Base-by-base conservation (phyloP, 1,140 invertebrate genomes). In the Camponotus vicinus region DNA sequence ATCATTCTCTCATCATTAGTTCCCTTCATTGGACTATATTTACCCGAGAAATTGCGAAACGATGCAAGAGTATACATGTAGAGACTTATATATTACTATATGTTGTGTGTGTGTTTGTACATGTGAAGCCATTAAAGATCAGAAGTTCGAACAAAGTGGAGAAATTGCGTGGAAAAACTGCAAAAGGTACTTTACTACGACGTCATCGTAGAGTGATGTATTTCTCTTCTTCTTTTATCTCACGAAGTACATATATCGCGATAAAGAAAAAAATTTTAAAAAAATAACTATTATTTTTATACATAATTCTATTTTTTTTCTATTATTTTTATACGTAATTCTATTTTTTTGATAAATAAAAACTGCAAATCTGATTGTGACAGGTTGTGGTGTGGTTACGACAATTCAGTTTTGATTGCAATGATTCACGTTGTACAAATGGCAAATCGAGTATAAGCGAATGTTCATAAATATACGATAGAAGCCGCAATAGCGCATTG, bases 401-500 rank as follows among this genome's bases (percentile, higher is more conserved):
- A 69, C 32, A 52, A 34, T 32, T 57, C 57, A 21, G 55, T 79
- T 55, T n/a, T 45, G 13, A 69, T 52, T 64, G 34, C 15, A 15
- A 78, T 13, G 3, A 18, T 66, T 78, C 11, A 49, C n/a, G 63
- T 69, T 79, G 40, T 57, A 13, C 34, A 69, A 64, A 15, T 40
- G 57, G 13, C 15, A 64, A 77, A 77, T 64, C 27, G 18, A 70
- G 45, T 13, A 15, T 52, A 69, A 67, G 55, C 2, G 34, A 40
- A 40, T 55, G 34, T 78, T 18, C 42, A 78, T 66, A 49, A 78
- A 78, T 78, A 66, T 21, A 49, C n/a, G 55, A 59, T 45, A 15
- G 2, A 49, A 37, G 49, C 15, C 52, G 27, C 55, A 34, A 52
- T 37, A 55, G 59, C 49, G 37, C 45, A 69, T 8, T 15, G 40